These are phyloP conservation scores for Lasioglossum calceatum DNA, from an alignment of 2,888 invertebrate genomes.

Conservation along the genomic window DNA sequence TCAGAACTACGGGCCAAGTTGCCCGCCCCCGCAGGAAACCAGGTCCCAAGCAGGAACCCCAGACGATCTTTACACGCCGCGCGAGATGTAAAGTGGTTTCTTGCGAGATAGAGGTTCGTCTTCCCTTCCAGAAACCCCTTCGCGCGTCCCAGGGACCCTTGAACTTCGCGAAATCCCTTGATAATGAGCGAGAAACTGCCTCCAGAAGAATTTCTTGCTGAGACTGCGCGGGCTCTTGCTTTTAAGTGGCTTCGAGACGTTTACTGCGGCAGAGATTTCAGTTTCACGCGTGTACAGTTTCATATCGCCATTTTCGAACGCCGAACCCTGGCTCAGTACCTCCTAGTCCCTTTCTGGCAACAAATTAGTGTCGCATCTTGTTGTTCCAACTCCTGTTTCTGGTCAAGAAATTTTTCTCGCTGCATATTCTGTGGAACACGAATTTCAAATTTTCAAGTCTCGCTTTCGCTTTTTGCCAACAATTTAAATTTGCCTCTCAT, in stretches of 20 bases:
- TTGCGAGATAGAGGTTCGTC: not conserved
- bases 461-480: not conserved
- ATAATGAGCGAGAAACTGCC: not conserved
- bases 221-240: not conserved
- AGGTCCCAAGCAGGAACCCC: constrained; percentile 12
- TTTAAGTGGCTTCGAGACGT: not conserved
- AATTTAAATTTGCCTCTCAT: not conserved
- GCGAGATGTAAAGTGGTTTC: constrained; percentile 43
- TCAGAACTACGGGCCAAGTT: constrained; percentile 70
- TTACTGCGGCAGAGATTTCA: not conserved
- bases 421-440: not conserved
- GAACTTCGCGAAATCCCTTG: not conserved
- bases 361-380: not conserved
- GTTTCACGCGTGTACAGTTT: not conserved
- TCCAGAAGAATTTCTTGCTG: not conserved
- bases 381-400: not conserved
- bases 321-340: no score
- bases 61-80: constrained; percentile 32
- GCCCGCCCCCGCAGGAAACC: constrained; percentile 52
- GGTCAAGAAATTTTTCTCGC: not conserved
- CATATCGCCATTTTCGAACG: not conserved
- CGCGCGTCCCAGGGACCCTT: not conserved
- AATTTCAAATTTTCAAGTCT: not conserved
- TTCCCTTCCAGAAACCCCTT: not conserved
- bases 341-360: no score